Base-by-base conservation (phyloP, 1,140 invertebrate genomes). In the Cheumatopsyche charites region DNA sequence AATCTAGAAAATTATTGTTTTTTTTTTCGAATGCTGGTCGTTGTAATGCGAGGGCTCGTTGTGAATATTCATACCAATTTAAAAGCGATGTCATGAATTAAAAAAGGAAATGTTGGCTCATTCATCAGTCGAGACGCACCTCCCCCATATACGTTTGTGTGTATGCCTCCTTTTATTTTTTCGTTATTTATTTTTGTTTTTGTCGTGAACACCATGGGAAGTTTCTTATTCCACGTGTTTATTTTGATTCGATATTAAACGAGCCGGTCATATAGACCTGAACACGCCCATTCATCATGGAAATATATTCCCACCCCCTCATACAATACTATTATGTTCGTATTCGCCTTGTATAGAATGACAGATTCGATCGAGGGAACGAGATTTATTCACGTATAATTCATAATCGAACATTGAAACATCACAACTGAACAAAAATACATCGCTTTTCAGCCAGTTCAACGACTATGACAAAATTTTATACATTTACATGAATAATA, bases 61-160 rank as follows among this genome's bases (percentile, higher is more conserved):
- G 72, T 71, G 71, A 75, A 75, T 75, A 75, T 75, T 75, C 74
- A 75, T 75, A 73, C 72, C 71, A 72, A 75, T 75, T 75, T 73
- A 73, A 75, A 75, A 73, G 74, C 74, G 71, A 75, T 75, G 74
- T 67, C 74, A 72, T 75, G 74, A 73, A 75, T 75, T 75, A 75
- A 75, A 75, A 47, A 73, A 73, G 71, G 74, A 75, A 75, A 75
- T 63, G 65, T 62, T 66, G 43, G 61, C 62, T 61, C 70, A 71
- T 75, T 71, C 55, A 75, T 75, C 74, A 75, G 49, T 23, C 19
- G 65, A 52, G 71, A 69, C 67, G 47, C 47, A 15, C 74, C 74
- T 66, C 62, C 47, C 23, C 55, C 21, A 23, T 58, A 15, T 52
- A 17, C 47, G 55, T 23, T 21, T 23, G 55, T 58, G 55, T 58